Percentiles rank a stretch among this genome's conserved stretches.
Evolutionary conservation across 2,113 vertebrate genomes (phyloP).

Genomic region (Pongo pygmaeus): DNA sequence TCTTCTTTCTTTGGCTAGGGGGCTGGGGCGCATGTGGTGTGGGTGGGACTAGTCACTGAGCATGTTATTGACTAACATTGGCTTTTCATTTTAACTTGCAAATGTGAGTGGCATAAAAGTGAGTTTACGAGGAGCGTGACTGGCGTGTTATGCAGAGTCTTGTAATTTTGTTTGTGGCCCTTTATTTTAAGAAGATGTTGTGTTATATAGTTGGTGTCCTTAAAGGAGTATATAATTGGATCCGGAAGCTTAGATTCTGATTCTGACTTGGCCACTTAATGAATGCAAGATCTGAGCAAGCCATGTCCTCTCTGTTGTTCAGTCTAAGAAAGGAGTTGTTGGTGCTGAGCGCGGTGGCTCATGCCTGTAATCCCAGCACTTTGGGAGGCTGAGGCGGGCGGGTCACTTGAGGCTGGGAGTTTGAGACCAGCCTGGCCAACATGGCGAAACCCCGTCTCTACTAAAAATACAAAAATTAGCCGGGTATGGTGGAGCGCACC

Average conservation of each 20-base stretch:
- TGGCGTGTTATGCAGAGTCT: background rate
- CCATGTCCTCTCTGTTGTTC: background rate
- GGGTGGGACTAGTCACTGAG: background rate
- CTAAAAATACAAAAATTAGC: too few species aligned
- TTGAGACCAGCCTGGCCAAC: too few species aligned
- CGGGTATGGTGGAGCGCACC: too few species aligned
- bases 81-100: background rate
- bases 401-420: too few species aligned
- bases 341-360: too few species aligned
- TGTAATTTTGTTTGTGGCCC: background rate
- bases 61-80: background rate
- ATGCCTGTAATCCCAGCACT: too few species aligned
- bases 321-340: background rate
- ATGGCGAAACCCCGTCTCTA: too few species aligned
- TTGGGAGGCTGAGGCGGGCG: too few species aligned
- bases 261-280: background rate
- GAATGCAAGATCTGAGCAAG: background rate
- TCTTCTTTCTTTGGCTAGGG: background rate
- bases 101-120: background rate
- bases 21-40: fast-evolving
- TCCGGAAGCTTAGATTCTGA: background rate
- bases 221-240: background rate
- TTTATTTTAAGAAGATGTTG: background rate
- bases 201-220: background rate
- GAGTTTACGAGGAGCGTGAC: background rate